Conservation (phyloP, 2,113 vertebrate genomes). For the Etheostoma cragini region DNA sequence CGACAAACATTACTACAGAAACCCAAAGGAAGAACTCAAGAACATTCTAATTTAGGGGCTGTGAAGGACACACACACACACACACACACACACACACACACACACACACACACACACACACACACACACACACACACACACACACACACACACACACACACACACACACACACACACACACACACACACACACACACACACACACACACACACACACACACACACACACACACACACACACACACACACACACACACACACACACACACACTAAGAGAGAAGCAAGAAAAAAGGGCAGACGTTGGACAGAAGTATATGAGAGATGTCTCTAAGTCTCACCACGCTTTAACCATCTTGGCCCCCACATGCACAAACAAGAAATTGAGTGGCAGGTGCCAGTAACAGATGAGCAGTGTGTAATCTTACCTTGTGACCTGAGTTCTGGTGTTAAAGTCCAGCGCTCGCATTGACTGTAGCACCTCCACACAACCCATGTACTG, state of each 20-base stretch:
- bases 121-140: not conserved
- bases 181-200: constrained; percentile 8
- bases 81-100: not conserved
- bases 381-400: not conserved
- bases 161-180: constrained; percentile 6
- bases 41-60: constrained; percentile 72
- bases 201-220: constrained; percentile 4
- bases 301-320: constrained; percentile 18
- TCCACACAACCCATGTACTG: constrained; percentile 97
- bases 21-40: constrained; percentile 79
- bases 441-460: constrained; percentile 96
- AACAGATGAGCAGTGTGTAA: not conserved
- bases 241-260: constrained; percentile 11
- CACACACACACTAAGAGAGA: constrained; percentile 5
- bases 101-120: not conserved
- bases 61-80: constrained; percentile 37
- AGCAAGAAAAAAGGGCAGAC: constrained; percentile 28
- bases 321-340: constrained; percentile 19
- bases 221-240: constrained; percentile 13
- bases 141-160: constrained; percentile 12
- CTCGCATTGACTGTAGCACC: constrained; percentile 97
- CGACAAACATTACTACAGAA: constrained; percentile 72
- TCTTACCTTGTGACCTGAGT: constrained; percentile 97
- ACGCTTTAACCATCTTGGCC: constrained; percentile 10
- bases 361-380: not conserved